Base-by-base conservation (phyloP, 2,113 vertebrate species). In the Gymnobelideus leadbeateri region DNA sequence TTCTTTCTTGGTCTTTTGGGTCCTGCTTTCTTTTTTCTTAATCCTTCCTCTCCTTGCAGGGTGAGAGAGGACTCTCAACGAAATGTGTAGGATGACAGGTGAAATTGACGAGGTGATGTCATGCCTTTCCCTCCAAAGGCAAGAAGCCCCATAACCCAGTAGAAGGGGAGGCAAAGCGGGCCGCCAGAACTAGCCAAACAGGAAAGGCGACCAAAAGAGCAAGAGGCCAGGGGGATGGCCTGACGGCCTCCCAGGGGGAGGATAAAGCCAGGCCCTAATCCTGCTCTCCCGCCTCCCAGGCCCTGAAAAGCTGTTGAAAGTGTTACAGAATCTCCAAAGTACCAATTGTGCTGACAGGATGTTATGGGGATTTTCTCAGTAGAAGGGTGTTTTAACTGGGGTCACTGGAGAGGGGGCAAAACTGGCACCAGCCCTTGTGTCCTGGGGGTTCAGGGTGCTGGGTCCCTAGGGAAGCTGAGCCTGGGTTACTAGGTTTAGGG, bases 101-200 rank as follows among this genome's bases (percentile, higher is more conserved):
- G 16, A 43, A 43, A 84, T 84, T 43, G 68, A 84, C n/a, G 0
- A 84, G 68, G 19, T 84, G 68, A 84, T 19, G 16, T 84, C 68
- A 84, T 43, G 68, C 68, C 68, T n/a, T 43, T 84, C n/a, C 68
- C 68, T 84, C 68, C 19, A 43, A 43, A 84, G 68, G 2, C n/a
- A 19, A 43, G 68, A 84, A 84, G 16, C 90, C 96, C 96, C 95
- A 92, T 95, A 97, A 97, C 98, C 96, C 97, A 95, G 54, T 0
- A 93, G 94, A 94, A 92, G 31, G 25, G 96, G 68, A 84, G 68
- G 68, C 68, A 21, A 28, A 84, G 68, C 2, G n/a, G 52, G 19
- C 37, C 6, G 68, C 96, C 51, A 24, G 97, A 98, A 98, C 98
- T 95, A 96, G 97, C 96, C 96, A 31, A 96, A 97, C 98, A 92